A percentile compares a stretch with the other conserved stretches of the same genome.
These are phyloP conservation scores for Thecophora atra DNA, from an alignment of 2,888 invertebrate species.

Conservation along the genomic window DNA sequence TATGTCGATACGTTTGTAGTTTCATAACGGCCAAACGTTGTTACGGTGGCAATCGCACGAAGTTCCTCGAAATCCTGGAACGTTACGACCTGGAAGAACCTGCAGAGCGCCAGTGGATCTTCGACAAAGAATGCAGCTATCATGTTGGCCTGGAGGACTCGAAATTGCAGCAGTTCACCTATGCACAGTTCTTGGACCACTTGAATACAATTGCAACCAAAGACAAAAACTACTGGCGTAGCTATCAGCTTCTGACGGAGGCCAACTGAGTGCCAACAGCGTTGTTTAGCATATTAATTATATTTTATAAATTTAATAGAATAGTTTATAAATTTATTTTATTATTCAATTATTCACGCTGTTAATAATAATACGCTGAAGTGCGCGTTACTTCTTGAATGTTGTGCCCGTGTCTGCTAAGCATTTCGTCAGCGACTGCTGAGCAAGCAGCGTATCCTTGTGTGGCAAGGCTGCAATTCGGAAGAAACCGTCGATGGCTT, in stretches of 20 bases:
- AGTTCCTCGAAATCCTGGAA: constrained; percentile 78
- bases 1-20: no score
- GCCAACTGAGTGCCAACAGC: no score
- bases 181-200: constrained; percentile 56
- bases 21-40: constrained; percentile 82
- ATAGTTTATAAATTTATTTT: no score
- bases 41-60: constrained; percentile 75
- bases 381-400: constrained; percentile 46
- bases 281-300: no score
- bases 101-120: constrained; percentile 78
- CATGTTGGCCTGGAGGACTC: constrained; percentile 58
- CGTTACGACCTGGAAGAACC: constrained; percentile 76
- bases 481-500: constrained; percentile 72
- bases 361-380: no score
- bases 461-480: constrained; percentile 74
- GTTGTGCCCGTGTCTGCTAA: constrained; percentile 67
- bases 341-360: no score
- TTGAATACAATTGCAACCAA: constrained; percentile 54
- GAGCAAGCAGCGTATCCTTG: constrained; percentile 74
- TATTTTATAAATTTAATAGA: no score
- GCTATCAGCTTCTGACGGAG: constrained; percentile 45
- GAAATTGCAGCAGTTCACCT: constrained; percentile 54
- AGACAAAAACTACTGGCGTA: constrained; percentile 59
- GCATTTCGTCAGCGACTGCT: constrained; percentile 76
- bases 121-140: constrained; percentile 66